phyloP scores from a whole-genome alignment of 2,888 invertebrate species.

The Drosophila atripex region DNA sequence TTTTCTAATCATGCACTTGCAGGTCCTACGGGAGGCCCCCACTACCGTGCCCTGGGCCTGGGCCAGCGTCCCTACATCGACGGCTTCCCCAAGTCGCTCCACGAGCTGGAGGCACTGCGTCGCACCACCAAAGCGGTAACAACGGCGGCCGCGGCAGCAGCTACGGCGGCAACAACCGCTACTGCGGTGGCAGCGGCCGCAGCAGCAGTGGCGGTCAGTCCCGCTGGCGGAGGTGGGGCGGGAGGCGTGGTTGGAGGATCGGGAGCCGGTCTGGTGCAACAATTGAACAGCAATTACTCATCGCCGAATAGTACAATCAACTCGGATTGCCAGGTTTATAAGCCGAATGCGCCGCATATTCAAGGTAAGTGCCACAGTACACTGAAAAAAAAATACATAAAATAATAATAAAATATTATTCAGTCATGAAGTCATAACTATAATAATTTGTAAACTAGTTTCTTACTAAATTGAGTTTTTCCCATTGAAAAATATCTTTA shows the following conservation, averaged over 20 bases:
- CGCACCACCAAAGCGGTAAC: slow-evolving; percentile 83
- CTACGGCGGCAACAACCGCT: slow-evolving; percentile 51
- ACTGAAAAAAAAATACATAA: background rate
- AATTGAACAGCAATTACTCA: slow-evolving; percentile 82
- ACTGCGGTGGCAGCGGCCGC: slow-evolving; percentile 59
- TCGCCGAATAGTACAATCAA: slow-evolving; percentile 83
- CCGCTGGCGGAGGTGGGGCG: slow-evolving; percentile 34
- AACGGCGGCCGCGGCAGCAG: slow-evolving; percentile 73
- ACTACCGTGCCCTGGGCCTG: slow-evolving; percentile 90
- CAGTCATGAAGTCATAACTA: too few relatives aligned
- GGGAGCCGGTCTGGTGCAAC: slow-evolving; percentile 61
- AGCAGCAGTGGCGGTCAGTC: slow-evolving; percentile 68
- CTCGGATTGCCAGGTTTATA: slow-evolving; percentile 86
- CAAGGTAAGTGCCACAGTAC: slow-evolving; percentile 78
- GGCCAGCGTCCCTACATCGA: slow-evolving; percentile 89
- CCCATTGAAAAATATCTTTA: too few relatives aligned
- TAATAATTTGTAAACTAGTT: background rate
- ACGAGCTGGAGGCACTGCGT: slow-evolving; percentile 89
- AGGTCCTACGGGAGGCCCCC: slow-evolving; percentile 87
- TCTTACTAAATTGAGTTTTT: background rate
- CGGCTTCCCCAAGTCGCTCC: slow-evolving; percentile 87
- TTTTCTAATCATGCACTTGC: background rate
- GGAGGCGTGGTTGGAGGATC: slow-evolving; percentile 54
- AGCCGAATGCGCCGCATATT: slow-evolving; percentile 86
- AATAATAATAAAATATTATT: background rate